Conservation (phyloP, 2,113 vertebrate genomes). For the Podilymbus podiceps region DNA sequence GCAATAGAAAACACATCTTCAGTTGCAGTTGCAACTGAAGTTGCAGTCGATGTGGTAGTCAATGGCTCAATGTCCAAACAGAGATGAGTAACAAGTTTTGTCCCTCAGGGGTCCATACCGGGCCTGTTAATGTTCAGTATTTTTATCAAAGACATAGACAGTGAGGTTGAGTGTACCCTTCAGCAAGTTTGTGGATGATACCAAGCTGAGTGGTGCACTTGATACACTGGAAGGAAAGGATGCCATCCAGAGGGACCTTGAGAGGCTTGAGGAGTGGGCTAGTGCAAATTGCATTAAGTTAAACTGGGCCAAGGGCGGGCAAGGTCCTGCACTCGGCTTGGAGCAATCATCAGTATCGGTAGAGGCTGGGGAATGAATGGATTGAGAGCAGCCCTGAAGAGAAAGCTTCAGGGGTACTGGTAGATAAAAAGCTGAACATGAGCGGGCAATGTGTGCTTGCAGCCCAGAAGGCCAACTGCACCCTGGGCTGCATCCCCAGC, state of each 20-base stretch:
- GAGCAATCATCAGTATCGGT: not conserved
- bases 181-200: not conserved
- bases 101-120: not conserved
- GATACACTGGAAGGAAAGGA: not conserved
- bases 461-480: not conserved
- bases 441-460: accelerated
- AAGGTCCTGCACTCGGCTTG: not conserved
- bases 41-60: not conserved
- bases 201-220: not conserved
- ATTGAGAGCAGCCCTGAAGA: not conserved
- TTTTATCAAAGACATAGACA: not conserved
- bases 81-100: not conserved
- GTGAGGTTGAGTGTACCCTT: not conserved
- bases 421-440: not conserved
- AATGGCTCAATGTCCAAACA: not conserved
- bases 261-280: not conserved
- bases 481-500: too few species aligned
- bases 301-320: not conserved
- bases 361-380: not conserved
- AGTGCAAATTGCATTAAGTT: not conserved
- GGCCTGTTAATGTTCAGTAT: not conserved
- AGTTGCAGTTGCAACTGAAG: not conserved
- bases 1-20: not conserved
- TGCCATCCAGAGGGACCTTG: too few species aligned
- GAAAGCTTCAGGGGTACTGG: not conserved